Conservation (phyloP, 2,888 invertebrate genomes). For the Synanthedon tipuliformis region DNA sequence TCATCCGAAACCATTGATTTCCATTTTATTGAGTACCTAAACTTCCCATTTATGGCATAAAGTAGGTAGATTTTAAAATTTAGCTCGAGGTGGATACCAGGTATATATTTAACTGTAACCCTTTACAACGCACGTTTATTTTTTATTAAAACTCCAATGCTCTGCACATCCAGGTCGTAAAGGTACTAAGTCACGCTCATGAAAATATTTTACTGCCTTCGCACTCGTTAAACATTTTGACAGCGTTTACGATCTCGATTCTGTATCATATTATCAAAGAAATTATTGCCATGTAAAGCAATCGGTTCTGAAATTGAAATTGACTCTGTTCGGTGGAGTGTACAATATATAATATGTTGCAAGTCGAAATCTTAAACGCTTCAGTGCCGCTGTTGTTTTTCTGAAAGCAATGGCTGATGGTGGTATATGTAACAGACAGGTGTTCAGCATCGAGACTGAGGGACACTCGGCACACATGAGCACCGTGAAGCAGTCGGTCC, state of each 20-base stretch:
- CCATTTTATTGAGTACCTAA: too few relatives aligned
- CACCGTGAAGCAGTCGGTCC: conserved; percentile 97
- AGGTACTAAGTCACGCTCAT: not conserved
- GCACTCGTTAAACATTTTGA: not conserved
- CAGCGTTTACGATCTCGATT: not conserved
- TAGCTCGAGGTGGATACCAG: not conserved
- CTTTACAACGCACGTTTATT: not conserved
- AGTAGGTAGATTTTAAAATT: too few relatives aligned
- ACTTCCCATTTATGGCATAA: too few relatives aligned
- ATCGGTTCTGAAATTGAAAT: too few relatives aligned
- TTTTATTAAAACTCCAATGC: not conserved
- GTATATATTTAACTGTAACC: not conserved
- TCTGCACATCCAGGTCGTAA: not conserved
- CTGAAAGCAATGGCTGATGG: conserved; percentile 25
- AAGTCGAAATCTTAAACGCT: not conserved
- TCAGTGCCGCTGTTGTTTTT: conserved; percentile 1
- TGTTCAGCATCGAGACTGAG: conserved; percentile 95
- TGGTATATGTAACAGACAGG: conserved; percentile 80
- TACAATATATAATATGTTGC: too few relatives aligned
- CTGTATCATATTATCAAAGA: not conserved
- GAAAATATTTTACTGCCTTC: not conserved
- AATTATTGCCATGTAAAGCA: too few relatives aligned
- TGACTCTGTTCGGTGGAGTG: too few relatives aligned
- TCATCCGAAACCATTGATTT: too few relatives aligned
- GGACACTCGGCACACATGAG: conserved; percentile 96